These are phyloP conservation scores for Paragorgia papillata DNA, from an alignment of 92 coral and sea anemone genomes.

Conservation along the genomic window DNA sequence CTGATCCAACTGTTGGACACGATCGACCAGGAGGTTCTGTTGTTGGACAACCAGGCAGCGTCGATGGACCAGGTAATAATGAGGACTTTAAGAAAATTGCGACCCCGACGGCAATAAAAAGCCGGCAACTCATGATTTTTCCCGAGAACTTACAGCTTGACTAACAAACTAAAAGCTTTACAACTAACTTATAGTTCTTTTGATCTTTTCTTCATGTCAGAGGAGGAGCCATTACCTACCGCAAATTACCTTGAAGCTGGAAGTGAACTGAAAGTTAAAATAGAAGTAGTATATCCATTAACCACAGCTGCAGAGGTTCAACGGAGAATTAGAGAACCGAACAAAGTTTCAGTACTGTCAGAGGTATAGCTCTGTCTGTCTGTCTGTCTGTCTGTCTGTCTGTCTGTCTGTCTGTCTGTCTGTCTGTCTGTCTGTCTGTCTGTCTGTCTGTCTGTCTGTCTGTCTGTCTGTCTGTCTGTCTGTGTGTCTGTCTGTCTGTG, in stretches of 20 bases:
- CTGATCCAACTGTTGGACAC: conserved; percentile 82
- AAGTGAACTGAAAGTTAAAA: conserved; percentile 84
- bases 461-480: too few relatives aligned
- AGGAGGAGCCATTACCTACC: conserved; percentile 77
- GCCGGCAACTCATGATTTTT: too few relatives aligned
- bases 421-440: too few relatives aligned
- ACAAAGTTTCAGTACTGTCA: conserved; percentile 30
- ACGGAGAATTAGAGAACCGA: conserved; percentile 21
- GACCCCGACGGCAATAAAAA: too few relatives aligned
- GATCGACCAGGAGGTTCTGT: conserved; percentile 83
- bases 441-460: too few relatives aligned
- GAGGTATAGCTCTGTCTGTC: conserved; percentile 48
- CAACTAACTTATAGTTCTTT: too few relatives aligned
- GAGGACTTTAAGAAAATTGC: too few relatives aligned
- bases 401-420: too few relatives aligned
- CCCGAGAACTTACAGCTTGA: too few relatives aligned
- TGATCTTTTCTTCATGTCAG: conserved; percentile 42
- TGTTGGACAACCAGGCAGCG: conserved; percentile 84
- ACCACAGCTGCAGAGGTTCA: conserved; percentile 58
- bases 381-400: not conserved
- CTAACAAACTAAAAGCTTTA: too few relatives aligned
- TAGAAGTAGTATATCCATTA: conserved; percentile 80
- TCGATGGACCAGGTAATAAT: conserved; percentile 97
- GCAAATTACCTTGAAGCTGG: conserved; percentile 92
- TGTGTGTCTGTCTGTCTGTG: too few relatives aligned